A percentile compares a stretch with the other conserved stretches of the same genome.
These are phyloP conservation scores for Eidolon helvum DNA, from an alignment of 2,113 vertebrate genomes.

Conservation along the genomic window DNA sequence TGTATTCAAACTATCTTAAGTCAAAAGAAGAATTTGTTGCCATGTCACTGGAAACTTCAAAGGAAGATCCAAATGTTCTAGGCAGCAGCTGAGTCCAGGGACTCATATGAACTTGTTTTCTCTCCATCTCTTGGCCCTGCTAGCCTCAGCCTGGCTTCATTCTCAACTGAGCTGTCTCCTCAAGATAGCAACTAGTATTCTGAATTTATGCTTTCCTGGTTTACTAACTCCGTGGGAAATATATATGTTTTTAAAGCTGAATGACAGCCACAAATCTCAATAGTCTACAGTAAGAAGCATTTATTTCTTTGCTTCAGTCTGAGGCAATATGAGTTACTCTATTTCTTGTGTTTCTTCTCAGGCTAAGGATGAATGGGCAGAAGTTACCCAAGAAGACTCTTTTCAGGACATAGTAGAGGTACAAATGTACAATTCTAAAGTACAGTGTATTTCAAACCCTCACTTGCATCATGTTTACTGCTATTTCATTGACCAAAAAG, in stretches of 20 bases:
- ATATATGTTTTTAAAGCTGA: not conserved
- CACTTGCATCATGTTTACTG: not conserved
- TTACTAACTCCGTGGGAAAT: not conserved
- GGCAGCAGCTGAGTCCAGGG: not conserved
- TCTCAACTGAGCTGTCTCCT: not conserved
- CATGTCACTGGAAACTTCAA: not conserved
- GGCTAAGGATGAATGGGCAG: not conserved
- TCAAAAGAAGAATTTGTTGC: not conserved
- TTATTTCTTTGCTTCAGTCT: not conserved
- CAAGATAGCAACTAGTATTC: not conserved
- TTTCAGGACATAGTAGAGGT: not conserved
- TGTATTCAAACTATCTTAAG: not conserved
- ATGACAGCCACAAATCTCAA: conserved; percentile 9
- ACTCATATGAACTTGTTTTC: not conserved
- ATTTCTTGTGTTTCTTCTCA: not conserved
- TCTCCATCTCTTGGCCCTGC: not conserved
- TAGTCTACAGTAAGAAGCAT: not conserved
- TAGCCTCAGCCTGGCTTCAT: not conserved
- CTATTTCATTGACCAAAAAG: not conserved
- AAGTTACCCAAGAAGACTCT: not conserved
- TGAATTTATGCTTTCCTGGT: not conserved
- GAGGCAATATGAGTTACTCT: not conserved
- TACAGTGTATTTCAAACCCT: not conserved
- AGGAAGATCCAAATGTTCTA: not conserved
- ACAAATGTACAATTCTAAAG: not conserved